Evolutionary conservation across 2,888 invertebrate species (phyloP), one percentile per base, ranked within the genome.

Genomic region (Desoria tigrina): DNA sequence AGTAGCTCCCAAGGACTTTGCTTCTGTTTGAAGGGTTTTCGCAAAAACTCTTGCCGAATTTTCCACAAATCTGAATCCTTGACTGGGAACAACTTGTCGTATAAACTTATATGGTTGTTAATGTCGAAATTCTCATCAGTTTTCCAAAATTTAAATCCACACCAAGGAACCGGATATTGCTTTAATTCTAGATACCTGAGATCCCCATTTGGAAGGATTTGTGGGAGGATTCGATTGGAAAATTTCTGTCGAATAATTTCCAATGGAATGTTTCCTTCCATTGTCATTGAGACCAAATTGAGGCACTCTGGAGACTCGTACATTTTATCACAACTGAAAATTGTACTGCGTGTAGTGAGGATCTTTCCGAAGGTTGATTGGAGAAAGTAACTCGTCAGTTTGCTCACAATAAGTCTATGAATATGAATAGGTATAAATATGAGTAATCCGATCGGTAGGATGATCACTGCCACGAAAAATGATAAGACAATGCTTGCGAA

Each of bases 141-240:
- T 42, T 65, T 65, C 65, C 65, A 65, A 42, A 65, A 65, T 14
- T 53, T 45, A 28, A 65, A 65, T 16, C 65, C 65, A 24, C 60
- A 9, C 61, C 56, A 65, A 11, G 37, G 21, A 1, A 55, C 55
- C 1, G 61, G 61, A 42, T 53, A 42, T 37, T 61, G 61, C 28
- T 24, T 39, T 6, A 65, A 42, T 32, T 65, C 65, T 2, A 61
- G 65, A 42, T 65, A 61, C n/a, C 65, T 37, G 21, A 65, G 53
- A n/a, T 42, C n/a, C 1, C 65, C 65, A 50, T 65, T 54, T 16
- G 49, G 49, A 49, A 49, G 21, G n/a, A 7, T 11, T n/a, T 11
- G 7, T 7, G 7, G 14, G 11, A 49, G 14, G 11, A 49, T 18
- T n/a, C 49, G 11, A 49, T 11, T 49, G 9, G 49, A 16, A 21